Conservation (phyloP, 2,888 invertebrate species). For the Caradrina clavipalpis region DNA sequence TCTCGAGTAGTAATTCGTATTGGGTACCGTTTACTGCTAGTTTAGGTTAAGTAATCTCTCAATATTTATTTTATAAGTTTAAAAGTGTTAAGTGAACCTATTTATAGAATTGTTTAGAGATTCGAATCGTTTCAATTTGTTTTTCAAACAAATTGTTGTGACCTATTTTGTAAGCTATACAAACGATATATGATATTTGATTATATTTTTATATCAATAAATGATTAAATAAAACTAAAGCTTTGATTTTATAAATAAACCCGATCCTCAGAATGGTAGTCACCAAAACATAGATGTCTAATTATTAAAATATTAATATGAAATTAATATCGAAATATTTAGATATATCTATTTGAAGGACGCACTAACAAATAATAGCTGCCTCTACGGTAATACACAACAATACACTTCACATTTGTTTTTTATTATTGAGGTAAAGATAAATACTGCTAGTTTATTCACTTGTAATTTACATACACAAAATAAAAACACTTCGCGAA, state of each 20-base stretch:
- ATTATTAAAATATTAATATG: no score
- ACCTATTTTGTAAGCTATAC: background rate
- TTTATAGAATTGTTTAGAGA: conserved; percentile 14
- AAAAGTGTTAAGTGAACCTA: conserved; percentile 18
- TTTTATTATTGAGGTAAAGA: no score
- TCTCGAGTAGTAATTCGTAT: conserved; percentile 64
- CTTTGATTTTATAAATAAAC: background rate
- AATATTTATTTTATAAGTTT: conserved; percentile 34
- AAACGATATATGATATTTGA: no score
- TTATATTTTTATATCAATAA: conserved; percentile 8
- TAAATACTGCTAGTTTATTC: no score
- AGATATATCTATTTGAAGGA: no score
- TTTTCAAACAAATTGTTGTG: background rate
- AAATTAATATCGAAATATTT: no score
- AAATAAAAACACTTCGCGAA: no score
- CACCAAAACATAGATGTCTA: background rate
- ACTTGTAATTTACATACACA: no score
- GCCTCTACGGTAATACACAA: no score
- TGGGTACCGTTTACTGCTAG: conserved; percentile 57
- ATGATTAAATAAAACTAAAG: background rate
- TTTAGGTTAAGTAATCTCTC: conserved; percentile 51
- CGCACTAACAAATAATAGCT: no score
- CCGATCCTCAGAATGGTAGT: background rate
- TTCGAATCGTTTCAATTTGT: background rate
- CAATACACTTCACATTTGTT: no score